These are phyloP conservation scores for Whitmania pigra DNA, from an alignment of 1,140 invertebrate species.

Conservation along the genomic window DNA sequence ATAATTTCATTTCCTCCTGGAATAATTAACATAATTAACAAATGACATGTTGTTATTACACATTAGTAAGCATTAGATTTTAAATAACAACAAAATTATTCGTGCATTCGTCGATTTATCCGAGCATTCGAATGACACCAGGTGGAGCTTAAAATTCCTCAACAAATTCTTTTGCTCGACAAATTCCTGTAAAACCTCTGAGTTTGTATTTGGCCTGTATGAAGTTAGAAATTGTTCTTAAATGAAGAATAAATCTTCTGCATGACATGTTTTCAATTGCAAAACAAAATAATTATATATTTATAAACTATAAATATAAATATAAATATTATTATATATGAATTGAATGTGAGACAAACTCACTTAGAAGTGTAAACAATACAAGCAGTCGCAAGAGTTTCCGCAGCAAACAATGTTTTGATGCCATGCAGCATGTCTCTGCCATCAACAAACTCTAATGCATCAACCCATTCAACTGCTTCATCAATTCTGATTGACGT, in stretches of 20 bases:
- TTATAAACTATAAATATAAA: too few species aligned
- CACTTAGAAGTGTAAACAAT: too few species aligned
- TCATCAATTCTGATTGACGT: constrained; percentile 35
- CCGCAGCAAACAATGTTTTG: constrained; percentile 26
- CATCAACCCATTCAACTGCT: constrained; percentile 36
- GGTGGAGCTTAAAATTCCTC: constrained; percentile 33
- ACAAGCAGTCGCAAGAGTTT: too few species aligned
- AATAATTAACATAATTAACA: constrained; percentile 18
- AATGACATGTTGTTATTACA: neutral
- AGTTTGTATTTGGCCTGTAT: constrained; percentile 38
- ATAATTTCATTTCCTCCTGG: constrained; percentile 34
- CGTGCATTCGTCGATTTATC: constrained; percentile 40
- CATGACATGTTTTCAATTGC: too few species aligned
- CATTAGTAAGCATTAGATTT: neutral
- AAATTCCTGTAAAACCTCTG: constrained; percentile 40
- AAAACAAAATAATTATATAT: too few species aligned
- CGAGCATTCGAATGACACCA: constrained; percentile 41
- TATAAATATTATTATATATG: too few species aligned
- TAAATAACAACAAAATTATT: neutral
- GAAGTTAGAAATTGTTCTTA: too few species aligned
- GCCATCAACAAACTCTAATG: constrained; percentile 34
- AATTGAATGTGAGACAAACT: too few species aligned
- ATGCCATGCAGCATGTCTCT: constrained; percentile 40
- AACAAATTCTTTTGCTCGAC: constrained; percentile 38
- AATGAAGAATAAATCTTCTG: too few species aligned